Evolutionary conservation across 2,113 vertebrate genomes (phyloP), one percentile per base, ranked within the genome.

Genomic region (Progne subis): DNA sequence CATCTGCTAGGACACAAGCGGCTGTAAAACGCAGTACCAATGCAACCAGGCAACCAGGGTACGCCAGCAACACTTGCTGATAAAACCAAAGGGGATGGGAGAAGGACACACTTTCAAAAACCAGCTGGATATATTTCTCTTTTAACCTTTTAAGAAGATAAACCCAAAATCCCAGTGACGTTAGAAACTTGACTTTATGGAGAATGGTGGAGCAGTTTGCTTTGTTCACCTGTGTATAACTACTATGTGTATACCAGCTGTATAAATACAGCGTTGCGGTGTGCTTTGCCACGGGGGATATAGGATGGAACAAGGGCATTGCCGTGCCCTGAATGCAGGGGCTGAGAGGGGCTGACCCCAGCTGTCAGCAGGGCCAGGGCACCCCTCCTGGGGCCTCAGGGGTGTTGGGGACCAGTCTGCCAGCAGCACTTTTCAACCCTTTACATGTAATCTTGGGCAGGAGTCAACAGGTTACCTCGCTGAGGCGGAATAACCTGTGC

Each of bases 221-320:
- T 86, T 95, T 94, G 59, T 83, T 91, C 90, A 32, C 55, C 37
- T 69, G 29, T 76, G 16, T 52, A n/a, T 32, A 82, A 85, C 53
- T 16, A 18, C 37, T 15, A 4, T 21, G 49, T 76, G 39, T 52
- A 14, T 74, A 47, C 5, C 70, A 95, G 43, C 86, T 95, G 60
- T 65, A 82, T 47, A 92, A 96, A 90, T 37, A 88, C 24, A 32
- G 52, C 0, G 0, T 55, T 50, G 47, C 25, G 32, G 76, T 17
- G 56, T 60, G 44, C 39, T 82, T 86, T 86, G 47, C 56, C 61
- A 23, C 28, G 28, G 50, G 34, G 29, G 23, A 39, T 29, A 24
- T 2, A 12, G 53, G 43, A 67, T 25, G 31, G 52, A 57, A 19
- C 9, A 53, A 74, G 65, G 25, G 14, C 31, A 28, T 10, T 21